Conservation (phyloP, 2,888 invertebrate species). For the Melitaea athalia region DNA sequence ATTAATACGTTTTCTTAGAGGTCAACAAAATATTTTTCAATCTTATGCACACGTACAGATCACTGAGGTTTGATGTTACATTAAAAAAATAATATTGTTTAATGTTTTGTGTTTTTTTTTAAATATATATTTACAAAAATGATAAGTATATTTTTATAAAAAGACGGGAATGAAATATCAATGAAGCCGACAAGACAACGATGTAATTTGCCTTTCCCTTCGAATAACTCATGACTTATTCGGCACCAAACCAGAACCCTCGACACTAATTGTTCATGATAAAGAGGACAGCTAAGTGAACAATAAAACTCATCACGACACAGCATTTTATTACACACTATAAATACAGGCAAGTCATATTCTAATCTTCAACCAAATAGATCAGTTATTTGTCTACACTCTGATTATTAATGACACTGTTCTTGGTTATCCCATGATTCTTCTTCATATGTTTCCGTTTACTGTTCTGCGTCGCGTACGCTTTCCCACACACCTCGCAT, state of each 20-base stretch:
- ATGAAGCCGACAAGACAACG: too few species aligned
- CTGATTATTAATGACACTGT: constrained; percentile 36
- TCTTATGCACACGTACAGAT: neutral
- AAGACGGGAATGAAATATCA: too few species aligned
- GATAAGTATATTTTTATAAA: too few species aligned
- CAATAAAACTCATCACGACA: constrained; percentile 25
- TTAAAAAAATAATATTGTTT: too few species aligned
- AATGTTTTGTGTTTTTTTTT: too few species aligned
- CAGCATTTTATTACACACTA: constrained; percentile 31
- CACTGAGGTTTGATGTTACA: too few species aligned
- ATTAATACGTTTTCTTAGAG: too few species aligned
- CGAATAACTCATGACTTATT: too few species aligned
- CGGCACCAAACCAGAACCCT: neutral
- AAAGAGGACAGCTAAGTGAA: neutral
- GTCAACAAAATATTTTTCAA: too few species aligned
- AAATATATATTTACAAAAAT: too few species aligned
- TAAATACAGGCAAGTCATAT: constrained; percentile 25
- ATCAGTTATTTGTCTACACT: constrained; percentile 27
- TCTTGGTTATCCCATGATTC: constrained; percentile 63
- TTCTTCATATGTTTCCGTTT: constrained; percentile 74
- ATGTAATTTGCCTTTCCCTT: too few species aligned
- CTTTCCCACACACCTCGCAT: constrained; percentile 83
- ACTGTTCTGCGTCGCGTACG: constrained; percentile 74
- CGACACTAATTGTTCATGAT: neutral
- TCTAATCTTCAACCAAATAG: neutral